Evolutionary conservation across 2,888 invertebrate species (phyloP), one percentile per base, ranked within the genome.

Genomic region (Euspilapteryx auroguttella): DNA sequence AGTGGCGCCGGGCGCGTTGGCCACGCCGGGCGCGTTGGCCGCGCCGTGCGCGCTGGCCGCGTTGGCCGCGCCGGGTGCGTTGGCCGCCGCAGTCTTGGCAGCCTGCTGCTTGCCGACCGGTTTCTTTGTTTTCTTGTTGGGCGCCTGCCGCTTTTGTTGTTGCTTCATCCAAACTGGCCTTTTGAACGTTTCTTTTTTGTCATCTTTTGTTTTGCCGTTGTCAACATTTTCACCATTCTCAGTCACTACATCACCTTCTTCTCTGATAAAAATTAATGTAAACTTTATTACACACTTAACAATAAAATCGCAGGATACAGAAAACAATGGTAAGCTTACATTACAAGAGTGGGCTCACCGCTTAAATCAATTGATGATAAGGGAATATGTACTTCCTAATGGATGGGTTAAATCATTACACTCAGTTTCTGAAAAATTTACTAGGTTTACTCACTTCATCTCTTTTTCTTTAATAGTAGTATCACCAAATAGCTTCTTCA

Each of bases 121-220:
- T 35, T 85, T 82, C 33, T 82, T 83, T 33, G 82, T 80, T 15
- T 82, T 79, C 47, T 84, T 85, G 35, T 79, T 79, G 5, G 78
- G 66, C 2, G 58, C 50, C 45, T 55, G 45, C 51, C 80, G 62
- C 58, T 83, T 79, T 49, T 81, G 80, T 55, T 85, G 84, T n/a
- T n/a, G n/a, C 45, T 86, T 92, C 47, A 89, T 81, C 93, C 93
- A 93, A 11, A 85, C 86, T 7, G 91, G 86, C 49, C 88, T 82
- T 47, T 89, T 89, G 24, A 69, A 76, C 1, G 76, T 64, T 32
- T 69, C 55, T 29, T 78, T 75, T 33, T 66, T 78, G 32, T 79
- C 78, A 54, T 78, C 51, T 51, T 73, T 55, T 46, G 51, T 57
- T 56, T 75, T 61, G 24, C 59, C 59, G 29, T 59, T 63, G 32